Evolutionary conservation across 1,140 invertebrate species (phyloP), one percentile per base, ranked within the genome.

Genomic region (Zaprionus kolodkinae): DNA sequence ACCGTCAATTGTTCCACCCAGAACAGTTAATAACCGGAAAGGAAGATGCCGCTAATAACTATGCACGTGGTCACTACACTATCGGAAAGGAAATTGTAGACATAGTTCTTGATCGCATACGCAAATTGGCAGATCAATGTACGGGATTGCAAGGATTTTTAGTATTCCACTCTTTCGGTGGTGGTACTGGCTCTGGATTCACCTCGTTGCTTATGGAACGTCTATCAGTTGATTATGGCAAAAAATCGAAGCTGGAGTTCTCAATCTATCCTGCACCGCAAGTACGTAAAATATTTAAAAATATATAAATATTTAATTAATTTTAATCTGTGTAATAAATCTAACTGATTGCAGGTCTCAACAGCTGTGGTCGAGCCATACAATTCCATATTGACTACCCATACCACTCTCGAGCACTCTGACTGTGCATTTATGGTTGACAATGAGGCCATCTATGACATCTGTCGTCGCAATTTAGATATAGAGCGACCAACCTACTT

Each of bases 371-470:
- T 97, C 11, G 97, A 97, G 92, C 97, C 97, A 0, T 97, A 97
- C 94, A 97, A 97, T 87, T 96, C 95, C 0, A 96, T 96, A 90
- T 92, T 96, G 60, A 96, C 96, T 11, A 97, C 96, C 9, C 96
- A 97, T 91, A 97, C 96, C 1, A 97, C 96, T 1, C 92, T 97
- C 71, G 96, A 96, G 92, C 96, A 97, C 92, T 96, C 95, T 0
- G 96, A 96, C 93, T 96, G 96, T 91, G 95, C 96, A n/a, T 97
- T 97, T 91, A 96, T 96, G 96, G 96, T 97, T 83, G 96, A 97
- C 93, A 96, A 97, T 92, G 97, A 98, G 92, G 97, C 97, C 76
- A 97, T 98, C 82, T 98, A 97, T 91, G 97, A 98, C 92, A 97
- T 98, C 91, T 98, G 97, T 92, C 94, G 96, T 25, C 94, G 96